A percentile compares a stretch with the other conserved stretches of the same genome.
These are phyloP conservation scores for Virgularia gustaviana DNA, from an alignment of 92 coral and sea anemone species.

Conservation along the genomic window DNA sequence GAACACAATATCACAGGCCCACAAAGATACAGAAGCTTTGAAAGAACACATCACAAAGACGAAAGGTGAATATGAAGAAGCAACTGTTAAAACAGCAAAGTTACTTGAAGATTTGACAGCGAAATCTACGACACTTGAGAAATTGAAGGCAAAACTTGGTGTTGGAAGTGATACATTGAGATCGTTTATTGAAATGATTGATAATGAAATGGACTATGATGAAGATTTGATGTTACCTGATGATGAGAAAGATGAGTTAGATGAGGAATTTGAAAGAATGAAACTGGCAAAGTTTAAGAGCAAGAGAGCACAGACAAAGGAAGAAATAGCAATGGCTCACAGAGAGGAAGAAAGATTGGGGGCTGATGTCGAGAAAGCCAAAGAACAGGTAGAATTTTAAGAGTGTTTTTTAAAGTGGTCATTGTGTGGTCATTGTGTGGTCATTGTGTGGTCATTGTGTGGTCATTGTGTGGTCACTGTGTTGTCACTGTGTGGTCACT, in stretches of 20 bases:
- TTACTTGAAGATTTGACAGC: conserved; percentile 78
- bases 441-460: too few species aligned
- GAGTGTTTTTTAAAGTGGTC: background rate
- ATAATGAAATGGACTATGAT: conserved; percentile 91
- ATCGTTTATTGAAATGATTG: conserved; percentile 88
- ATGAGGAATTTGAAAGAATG: conserved; percentile 91
- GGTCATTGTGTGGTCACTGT: too few species aligned
- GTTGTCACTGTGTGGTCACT: too few species aligned
- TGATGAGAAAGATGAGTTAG: conserved; percentile 82
- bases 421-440: background rate
- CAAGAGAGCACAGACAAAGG: conserved; percentile 74
- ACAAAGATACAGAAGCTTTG: conserved; percentile 78
- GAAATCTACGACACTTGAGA: conserved; percentile 83
- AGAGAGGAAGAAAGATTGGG: conserved; percentile 53
- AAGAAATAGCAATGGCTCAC: conserved; percentile 77
- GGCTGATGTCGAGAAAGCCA: conserved; percentile 72
- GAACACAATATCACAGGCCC: conserved; percentile 82
- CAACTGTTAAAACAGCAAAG: conserved; percentile 67
- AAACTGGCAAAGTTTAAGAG: conserved; percentile 79
- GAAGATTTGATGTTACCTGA: conserved; percentile 75
- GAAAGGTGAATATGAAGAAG: conserved; percentile 69
- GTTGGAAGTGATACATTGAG: conserved; percentile 85
- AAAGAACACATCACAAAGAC: conserved; percentile 80
- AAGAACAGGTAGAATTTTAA: conserved; percentile 61
- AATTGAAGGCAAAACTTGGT: conserved; percentile 92